Base-by-base conservation (phyloP, 2,797 vertebrate genomes). In the Chelon labrosus region DNA sequence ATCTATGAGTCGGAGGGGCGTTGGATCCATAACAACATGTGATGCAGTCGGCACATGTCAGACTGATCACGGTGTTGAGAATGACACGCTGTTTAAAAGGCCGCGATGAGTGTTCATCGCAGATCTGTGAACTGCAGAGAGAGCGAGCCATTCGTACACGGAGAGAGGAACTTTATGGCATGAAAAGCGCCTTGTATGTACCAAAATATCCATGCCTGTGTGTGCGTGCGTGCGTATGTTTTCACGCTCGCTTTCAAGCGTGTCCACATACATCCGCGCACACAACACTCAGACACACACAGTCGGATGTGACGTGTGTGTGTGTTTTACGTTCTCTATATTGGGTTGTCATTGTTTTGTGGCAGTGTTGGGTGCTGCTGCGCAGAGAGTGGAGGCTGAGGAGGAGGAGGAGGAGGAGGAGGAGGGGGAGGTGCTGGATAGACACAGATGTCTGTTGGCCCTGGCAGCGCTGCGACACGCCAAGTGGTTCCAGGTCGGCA, bases 401-500 rank as follows among this genome's bases (percentile, higher is more conserved):
- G 95, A 94, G 85, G 88, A 75, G 94, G 97, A 98, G 95, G 96
- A 95, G 96, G 95, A 94, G 85, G 88, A 75, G 83, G 96, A 97
- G 92, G 92, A 93, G 89, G 95, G 95, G 94, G 97, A 98, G 95
- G 96, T 98, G 96, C 92, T 99, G 96, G 96, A 98, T 96, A 98
- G 97, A 97, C 97, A 98, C 96, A 97, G 97, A 96, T 99, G 98
- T 96, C 96, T 99, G 94, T 96, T 97, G 89, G 98, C 98, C 95
- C 97, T 99, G 97, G 98, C 98, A 94, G 98, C 98, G 95, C 97
- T 99, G 93, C 97, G 98, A 96, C 98, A 99, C 97, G 96, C 98
- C 96, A 99, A 99, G 96, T 99, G 98, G 98, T 99, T 99, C 96
- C 98, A 99, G 98, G 98, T 99, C 97, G 96, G 98, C 97, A 94